Evolutionary conservation across 2,113 vertebrate species (phyloP).

Genomic region (Sisor rabdophorus): DNA sequence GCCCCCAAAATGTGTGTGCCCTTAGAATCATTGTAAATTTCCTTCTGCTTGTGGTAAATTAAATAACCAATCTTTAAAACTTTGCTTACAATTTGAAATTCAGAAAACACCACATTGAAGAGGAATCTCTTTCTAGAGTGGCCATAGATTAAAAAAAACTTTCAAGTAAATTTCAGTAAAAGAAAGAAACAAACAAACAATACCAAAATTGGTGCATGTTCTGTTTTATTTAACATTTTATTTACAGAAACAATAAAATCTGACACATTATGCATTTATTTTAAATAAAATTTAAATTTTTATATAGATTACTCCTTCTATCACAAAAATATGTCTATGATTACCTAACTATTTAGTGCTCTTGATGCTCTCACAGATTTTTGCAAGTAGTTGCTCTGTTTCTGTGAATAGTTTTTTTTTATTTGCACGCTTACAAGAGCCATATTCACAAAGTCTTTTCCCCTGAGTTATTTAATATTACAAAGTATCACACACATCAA

Average conservation of each 20-base stretch:
- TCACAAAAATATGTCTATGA: constrained; percentile 49
- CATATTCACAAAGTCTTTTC: constrained; percentile 61
- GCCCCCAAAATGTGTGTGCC: no score
- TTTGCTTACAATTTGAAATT: no score
- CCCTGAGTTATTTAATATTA: constrained; percentile 61
- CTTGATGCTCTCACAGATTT: constrained; percentile 40
- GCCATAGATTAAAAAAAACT: no score
- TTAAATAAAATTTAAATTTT: constrained; percentile 32
- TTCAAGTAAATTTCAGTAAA: not conserved
- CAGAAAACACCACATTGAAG: not conserved
- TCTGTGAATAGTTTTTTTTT: constrained; percentile 43
- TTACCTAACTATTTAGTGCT: constrained; percentile 51
- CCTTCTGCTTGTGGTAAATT: no score
- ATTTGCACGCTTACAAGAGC: constrained; percentile 45
- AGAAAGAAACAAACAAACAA: not conserved
- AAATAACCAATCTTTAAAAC: no score
- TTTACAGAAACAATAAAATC: constrained; percentile 66
- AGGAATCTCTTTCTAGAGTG: not conserved
- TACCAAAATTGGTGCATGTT: constrained; percentile 63
- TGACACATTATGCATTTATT: constrained; percentile 46
- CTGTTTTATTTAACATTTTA: constrained; percentile 65
- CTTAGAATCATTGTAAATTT: no score
- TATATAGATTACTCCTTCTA: constrained; percentile 49
- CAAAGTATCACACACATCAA: constrained; percentile 38
- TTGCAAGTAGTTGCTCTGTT: constrained; percentile 51